Evolutionary conservation across 1,140 invertebrate species (phyloP), one percentile per base, ranked within the genome.

Genomic region (Hycleus phaleratus): DNA sequence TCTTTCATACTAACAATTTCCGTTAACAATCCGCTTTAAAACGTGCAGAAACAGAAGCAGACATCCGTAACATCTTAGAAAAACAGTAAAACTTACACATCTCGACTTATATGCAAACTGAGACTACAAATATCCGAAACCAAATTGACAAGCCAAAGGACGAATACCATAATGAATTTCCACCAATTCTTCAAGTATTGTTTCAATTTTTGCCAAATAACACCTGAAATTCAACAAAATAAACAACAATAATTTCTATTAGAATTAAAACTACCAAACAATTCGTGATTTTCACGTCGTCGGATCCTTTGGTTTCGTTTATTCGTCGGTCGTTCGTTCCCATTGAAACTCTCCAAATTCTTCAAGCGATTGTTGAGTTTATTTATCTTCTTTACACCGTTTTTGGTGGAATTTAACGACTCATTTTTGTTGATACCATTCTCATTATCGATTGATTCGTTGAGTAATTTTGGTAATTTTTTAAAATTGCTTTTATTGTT

Each of bases 81-180:
- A 18, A 18, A 18, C 26, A 25, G 6, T 46, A 2, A 54, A 48
- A 84, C 85, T 85, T 78, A 88, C 85, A 86, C 75, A 67, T 90
- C 86, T 70, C 85, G 81, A 25, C 84, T 78, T 56, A 91, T 78
- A 74, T 88, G 86, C 42, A 82, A 77, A 66, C 87, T 89, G 77
- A 91, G 83, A 46, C 82, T 82, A 50, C 85, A 81, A 58, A 90
- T 85, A 71, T 91, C 88, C 54, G 82, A 88, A 5, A 91, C 80
- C 49, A 91, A 73, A 75, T 88, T 83, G 45, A 87, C 74, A 44
- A 91, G 79, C 89, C 89, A 91, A 49, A 83, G 77, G 53, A 88
- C 68, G 55, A 86, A 77, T 60, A 84, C 84, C 52, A 84, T 75
- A 24, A 79, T 79, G 12, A 85, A 79, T 64, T 82, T 82, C 68